These are phyloP conservation scores for Ormia ochracea DNA, from an alignment of 2,888 invertebrate genomes.

Conservation along the genomic window DNA sequence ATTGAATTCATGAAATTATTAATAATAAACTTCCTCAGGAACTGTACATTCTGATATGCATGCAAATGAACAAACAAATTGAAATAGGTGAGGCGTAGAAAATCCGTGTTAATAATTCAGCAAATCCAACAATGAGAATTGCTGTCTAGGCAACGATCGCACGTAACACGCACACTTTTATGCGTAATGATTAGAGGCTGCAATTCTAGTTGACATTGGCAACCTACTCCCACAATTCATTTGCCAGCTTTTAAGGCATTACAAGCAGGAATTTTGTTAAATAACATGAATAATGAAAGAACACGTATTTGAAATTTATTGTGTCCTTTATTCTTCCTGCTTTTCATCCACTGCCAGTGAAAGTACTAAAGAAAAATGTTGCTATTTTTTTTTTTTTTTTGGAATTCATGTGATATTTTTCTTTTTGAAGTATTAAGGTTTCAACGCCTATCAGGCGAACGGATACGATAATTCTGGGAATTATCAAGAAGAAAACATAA, in stretches of 20 bases:
- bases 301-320: constrained; percentile 34
- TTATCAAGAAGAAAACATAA: background rate
- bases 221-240: constrained; percentile 6
- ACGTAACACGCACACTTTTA: background rate
- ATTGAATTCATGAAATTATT: background rate
- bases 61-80: constrained; percentile 50
- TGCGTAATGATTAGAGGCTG: background rate
- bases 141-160: constrained; percentile 26
- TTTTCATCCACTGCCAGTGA: background rate
- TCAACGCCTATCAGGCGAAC: constrained; percentile 10
- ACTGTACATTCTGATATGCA: background rate
- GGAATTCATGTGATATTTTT: constrained; percentile 21
- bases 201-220: constrained; percentile 25
- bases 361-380: background rate
- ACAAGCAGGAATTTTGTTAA: constrained; percentile 9
- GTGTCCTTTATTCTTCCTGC: constrained; percentile 6
- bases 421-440: constrained; percentile 1
- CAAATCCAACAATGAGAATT: constrained; percentile 8
- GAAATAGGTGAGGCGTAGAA: constrained; percentile 4
- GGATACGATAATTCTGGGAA: constrained; percentile 13
- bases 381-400: constrained; percentile 16
- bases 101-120: constrained; percentile 25
- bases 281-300: constrained; percentile 14
- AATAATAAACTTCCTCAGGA: background rate
- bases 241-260: background rate